Percentiles rank a stretch among this genome's conserved stretches.
These are phyloP conservation scores for Benitochromis conjunctus DNA, from an alignment of 2,113 vertebrate genomes.

Conservation along the genomic window DNA sequence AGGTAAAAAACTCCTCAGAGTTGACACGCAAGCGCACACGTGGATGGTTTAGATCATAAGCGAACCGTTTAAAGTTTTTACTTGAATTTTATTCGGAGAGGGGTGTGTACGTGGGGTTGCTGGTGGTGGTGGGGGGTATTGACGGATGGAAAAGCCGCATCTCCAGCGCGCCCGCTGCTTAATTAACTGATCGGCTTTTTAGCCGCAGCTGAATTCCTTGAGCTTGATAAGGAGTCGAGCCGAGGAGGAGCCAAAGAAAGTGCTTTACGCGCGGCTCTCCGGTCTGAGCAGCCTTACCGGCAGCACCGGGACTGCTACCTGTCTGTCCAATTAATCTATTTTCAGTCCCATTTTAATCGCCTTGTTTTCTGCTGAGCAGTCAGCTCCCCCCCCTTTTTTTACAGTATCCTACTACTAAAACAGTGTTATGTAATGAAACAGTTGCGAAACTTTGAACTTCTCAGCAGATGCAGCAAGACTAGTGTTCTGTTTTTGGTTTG, in stretches of 20 bases:
- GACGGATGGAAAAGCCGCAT: neutral
- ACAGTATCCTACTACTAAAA: constrained; percentile 42
- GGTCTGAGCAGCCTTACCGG: neutral
- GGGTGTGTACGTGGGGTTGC: neutral
- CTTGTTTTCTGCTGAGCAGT: constrained; percentile 18
- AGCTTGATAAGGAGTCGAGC: constrained; percentile 13
- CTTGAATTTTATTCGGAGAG: neutral
- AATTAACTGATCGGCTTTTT: constrained; percentile 31
- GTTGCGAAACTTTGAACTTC: constrained; percentile 68
- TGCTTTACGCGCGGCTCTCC: neutral
- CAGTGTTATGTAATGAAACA: constrained; percentile 64
- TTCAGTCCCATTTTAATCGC: constrained; percentile 7
- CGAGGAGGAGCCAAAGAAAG: constrained; percentile 6
- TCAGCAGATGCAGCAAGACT: neutral
- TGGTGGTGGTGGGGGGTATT: neutral
- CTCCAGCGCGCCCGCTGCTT: neutral
- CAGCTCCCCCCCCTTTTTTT: neutral
- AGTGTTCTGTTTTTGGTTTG: neutral
- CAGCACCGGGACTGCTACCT: neutral
- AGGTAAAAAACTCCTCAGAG: constrained; percentile 29
- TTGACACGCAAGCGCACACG: neutral
- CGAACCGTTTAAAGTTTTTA: neutral
- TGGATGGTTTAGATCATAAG: neutral
- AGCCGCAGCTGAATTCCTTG: constrained; percentile 46
- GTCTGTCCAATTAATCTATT: constrained; percentile 22